phyloP scores from a whole-genome alignment of 2,797 vertebrate species.

The Australoheros facetus region DNA sequence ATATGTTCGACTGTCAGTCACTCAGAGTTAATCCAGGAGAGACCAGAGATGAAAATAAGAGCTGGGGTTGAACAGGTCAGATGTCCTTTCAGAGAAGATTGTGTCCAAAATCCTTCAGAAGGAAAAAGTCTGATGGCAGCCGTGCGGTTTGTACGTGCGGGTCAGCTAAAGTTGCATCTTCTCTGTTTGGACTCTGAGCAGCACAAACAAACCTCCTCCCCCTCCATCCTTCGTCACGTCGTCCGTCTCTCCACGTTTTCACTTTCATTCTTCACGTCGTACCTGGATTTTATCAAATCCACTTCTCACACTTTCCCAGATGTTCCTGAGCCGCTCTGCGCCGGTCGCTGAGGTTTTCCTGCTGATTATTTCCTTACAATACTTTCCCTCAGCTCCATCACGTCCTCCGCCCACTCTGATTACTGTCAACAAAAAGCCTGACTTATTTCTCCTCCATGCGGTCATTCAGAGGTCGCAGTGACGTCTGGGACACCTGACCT shows the following conservation, averaged over 20 bases:
- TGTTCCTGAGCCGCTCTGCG: constrained; percentile 26
- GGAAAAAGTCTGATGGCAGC: not conserved
- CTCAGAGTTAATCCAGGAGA: no score
- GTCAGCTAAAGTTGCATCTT: not conserved
- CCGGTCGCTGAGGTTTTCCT: constrained; percentile 23
- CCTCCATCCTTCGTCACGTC: not conserved
- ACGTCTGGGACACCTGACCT: constrained; percentile 2
- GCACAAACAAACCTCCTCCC: not conserved
- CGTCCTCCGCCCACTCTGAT: constrained; percentile 48
- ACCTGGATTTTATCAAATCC: constrained; percentile 51
- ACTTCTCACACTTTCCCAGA: constrained; percentile 54
- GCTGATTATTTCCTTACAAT: constrained; percentile 43
- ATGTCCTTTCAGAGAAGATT: not conserved
- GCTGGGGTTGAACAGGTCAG: not conserved
- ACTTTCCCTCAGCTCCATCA: constrained; percentile 29
- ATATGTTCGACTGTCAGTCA: no score
- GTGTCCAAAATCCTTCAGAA: not conserved
- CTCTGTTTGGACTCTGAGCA: not conserved
- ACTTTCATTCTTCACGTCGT: not conserved
- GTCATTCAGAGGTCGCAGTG: constrained; percentile 18
- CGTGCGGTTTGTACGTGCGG: fast-evolving
- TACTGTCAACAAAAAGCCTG: constrained; percentile 6
- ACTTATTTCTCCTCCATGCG: constrained; percentile 4
- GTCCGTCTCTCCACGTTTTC: not conserved
- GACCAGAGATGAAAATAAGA: no score